Evolutionary conservation across 2,113 vertebrate species (phyloP).

Genomic region (Poeciliopsis turrubarensis): DNA sequence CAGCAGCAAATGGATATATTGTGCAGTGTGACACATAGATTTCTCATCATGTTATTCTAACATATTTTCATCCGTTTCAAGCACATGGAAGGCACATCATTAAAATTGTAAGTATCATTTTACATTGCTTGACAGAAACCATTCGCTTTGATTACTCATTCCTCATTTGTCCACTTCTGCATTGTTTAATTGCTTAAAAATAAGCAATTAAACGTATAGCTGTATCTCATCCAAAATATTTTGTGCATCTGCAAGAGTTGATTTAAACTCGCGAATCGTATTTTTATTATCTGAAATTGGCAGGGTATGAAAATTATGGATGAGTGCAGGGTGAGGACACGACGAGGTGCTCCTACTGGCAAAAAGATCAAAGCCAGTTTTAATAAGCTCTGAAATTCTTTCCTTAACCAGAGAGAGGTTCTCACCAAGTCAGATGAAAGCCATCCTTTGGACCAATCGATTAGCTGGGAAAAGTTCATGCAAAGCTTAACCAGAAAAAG

Average conservation of each 20-base stretch:
- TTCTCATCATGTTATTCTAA: neutral
- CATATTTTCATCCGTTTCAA: neutral
- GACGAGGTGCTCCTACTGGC: conserved; percentile 4
- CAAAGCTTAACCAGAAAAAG: neutral
- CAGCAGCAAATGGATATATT: neutral
- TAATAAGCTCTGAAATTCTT: neutral
- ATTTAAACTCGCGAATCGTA: neutral
- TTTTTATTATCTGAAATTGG: conserved; percentile 24
- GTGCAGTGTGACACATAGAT: neutral
- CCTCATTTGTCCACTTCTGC: conserved; percentile 41
- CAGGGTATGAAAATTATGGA: neutral
- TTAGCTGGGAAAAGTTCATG: neutral
- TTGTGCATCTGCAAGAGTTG: neutral
- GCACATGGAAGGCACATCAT: neutral
- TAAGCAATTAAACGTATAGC: neutral
- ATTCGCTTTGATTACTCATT: conserved; percentile 34
- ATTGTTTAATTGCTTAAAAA: conserved; percentile 28
- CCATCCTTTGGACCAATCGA: neutral
- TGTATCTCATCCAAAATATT: neutral
- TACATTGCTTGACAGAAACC: conserved; percentile 29
- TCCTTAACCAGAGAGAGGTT: neutral
- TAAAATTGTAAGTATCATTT: conserved; percentile 35
- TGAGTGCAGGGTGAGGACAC: conserved; percentile 9
- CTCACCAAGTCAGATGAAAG: neutral
- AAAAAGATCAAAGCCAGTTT: neutral